A percentile compares a stretch with the other conserved stretches of the same genome.
Evolutionary conservation across 2,797 vertebrate species (phyloP).

Genomic region (Arvicola amphibius): DNA sequence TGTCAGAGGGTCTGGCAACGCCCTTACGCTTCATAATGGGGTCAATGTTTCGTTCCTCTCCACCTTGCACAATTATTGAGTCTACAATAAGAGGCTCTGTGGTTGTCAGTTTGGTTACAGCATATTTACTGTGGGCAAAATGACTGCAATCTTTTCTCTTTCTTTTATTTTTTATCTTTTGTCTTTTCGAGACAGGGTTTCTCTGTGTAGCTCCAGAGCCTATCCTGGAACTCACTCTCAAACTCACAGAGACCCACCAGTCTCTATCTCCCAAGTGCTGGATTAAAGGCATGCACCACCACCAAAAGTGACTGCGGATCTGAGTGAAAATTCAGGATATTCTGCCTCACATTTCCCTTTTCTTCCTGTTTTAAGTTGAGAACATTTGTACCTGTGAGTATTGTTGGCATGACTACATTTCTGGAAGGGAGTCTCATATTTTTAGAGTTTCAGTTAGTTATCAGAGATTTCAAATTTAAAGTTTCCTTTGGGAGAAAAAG

Average conservation of each 20-base stretch:
- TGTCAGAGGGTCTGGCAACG: neutral
- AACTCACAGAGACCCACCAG: too few relatives aligned
- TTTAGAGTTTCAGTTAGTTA: constrained; percentile 69
- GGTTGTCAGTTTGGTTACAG: constrained; percentile 10
- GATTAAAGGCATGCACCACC: too few relatives aligned
- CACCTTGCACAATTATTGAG: neutral
- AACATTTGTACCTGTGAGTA: constrained; percentile 67
- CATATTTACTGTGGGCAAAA: constrained; percentile 49
- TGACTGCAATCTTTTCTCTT: constrained; percentile 6
- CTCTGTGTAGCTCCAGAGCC: too few relatives aligned
- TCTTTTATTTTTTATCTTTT: too few relatives aligned
- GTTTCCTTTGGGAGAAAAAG: constrained; percentile 60
- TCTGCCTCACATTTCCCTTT: constrained; percentile 4
- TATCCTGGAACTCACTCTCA: too few relatives aligned
- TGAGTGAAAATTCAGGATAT: constrained; percentile 48
- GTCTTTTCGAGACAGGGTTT: too few relatives aligned
- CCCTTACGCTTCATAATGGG: neutral
- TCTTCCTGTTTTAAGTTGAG: constrained; percentile 51
- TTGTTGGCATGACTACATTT: constrained; percentile 65
- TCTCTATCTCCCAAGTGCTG: too few relatives aligned
- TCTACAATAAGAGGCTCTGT: neutral
- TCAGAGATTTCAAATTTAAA: constrained; percentile 61
- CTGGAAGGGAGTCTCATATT: constrained; percentile 59
- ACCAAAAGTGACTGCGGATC: constrained; percentile 38
- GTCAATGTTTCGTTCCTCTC: neutral